Conservation (phyloP, 92 coral and sea anemone genomes). For the Heliopora coerulea region DNA sequence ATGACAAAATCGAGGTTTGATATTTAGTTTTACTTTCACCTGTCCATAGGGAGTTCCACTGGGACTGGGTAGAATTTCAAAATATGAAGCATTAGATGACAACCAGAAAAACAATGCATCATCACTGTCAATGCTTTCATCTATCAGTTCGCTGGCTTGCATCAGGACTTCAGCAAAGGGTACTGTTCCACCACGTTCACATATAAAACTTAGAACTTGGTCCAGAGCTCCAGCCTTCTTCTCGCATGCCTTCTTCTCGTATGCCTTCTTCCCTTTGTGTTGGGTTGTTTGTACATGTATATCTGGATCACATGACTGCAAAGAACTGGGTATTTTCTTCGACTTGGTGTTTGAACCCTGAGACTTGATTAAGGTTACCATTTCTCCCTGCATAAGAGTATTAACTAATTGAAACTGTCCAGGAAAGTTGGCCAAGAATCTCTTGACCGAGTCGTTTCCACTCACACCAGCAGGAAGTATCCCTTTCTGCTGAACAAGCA, state of each 20-base stretch:
- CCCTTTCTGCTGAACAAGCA: not conserved
- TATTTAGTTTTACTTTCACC: not conserved
- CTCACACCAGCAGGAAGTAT: not conserved
- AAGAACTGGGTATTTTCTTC: no score
- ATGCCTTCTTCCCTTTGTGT: not conserved
- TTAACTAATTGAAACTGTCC: conserved; percentile 1
- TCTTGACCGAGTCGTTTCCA: not conserved
- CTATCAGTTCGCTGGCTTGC: conserved; percentile 8
- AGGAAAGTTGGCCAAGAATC: conserved; percentile 9
- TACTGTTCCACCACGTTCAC: conserved; percentile 20
- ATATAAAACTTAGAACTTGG: no score
- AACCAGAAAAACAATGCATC: conserved; percentile 14
- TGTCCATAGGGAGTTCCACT: not conserved
- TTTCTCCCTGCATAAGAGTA: not conserved
- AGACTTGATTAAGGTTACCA: conserved; percentile 2
- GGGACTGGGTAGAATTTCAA: conserved; percentile 18
- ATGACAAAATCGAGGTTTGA: conserved; percentile 12
- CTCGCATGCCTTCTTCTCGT: no score
- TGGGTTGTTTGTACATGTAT: not conserved
- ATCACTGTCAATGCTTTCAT: not conserved
- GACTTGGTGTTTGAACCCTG: not conserved
- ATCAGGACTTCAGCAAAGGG: not conserved
- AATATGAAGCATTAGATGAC: not conserved
- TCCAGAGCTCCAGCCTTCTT: no score
- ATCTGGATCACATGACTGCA: no score